Percentiles rank a stretch among this genome's conserved stretches.
These are phyloP conservation scores for Battus philenor DNA, from an alignment of 1,140 invertebrate genomes.

Conservation along the genomic window DNA sequence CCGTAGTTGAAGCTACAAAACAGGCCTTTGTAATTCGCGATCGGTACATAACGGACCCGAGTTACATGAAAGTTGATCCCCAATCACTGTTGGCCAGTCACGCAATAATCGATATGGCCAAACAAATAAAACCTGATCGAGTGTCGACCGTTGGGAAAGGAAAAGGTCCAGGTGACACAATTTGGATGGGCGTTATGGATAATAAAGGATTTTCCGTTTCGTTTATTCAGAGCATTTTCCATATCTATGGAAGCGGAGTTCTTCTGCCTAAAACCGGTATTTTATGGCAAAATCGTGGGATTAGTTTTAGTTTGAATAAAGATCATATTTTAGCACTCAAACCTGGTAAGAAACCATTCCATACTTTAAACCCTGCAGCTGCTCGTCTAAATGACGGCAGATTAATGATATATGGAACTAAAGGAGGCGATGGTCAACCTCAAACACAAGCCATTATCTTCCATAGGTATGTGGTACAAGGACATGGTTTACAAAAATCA, in stretches of 20 bases:
- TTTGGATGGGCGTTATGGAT: constrained; percentile 67
- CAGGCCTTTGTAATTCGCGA: constrained; percentile 55
- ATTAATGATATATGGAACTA: constrained; percentile 54
- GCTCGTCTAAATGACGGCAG: constrained; percentile 52
- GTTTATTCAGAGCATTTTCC: constrained; percentile 61
- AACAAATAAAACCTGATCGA: constrained; percentile 36
- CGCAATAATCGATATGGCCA: constrained; percentile 44
- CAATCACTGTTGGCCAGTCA: constrained; percentile 35
- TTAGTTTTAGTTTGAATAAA: constrained; percentile 42
- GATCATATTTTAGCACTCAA: constrained; percentile 39
- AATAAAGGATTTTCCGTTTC: constrained; percentile 60
- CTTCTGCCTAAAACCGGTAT: constrained; percentile 57
- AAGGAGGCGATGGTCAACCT: constrained; percentile 61
- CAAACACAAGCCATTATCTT: constrained; percentile 65
- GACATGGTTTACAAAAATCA: constrained; percentile 38
- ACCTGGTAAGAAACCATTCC: constrained; percentile 61
- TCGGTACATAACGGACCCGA: constrained; percentile 55
- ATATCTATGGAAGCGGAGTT: constrained; percentile 51
- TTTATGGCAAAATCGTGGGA: constrained; percentile 61
- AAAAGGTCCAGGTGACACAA: constrained; percentile 52
- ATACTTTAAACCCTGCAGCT: constrained; percentile 59
- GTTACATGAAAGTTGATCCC: constrained; percentile 47
- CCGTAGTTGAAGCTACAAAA: constrained; percentile 61
- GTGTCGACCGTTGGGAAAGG: constrained; percentile 27
- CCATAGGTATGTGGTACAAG: constrained; percentile 58